Percentiles rank a stretch among this genome's conserved stretches.
Conservation (phyloP, 2,113 vertebrate genomes). For the Vidua macroura region DNA sequence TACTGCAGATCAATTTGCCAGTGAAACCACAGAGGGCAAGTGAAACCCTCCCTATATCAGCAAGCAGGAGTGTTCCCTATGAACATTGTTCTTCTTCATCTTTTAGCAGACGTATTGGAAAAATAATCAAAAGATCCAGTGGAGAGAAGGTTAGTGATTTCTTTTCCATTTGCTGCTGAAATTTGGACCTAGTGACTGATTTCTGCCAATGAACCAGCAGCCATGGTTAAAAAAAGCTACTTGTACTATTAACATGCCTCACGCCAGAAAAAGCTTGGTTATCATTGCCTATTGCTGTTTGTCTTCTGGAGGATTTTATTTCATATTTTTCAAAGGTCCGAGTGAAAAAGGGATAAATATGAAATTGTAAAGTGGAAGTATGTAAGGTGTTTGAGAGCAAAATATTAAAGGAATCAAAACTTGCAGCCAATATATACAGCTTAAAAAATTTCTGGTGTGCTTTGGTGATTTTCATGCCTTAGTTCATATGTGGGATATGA, state of each 20-base stretch:
- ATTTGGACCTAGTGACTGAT: background rate
- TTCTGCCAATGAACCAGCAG: background rate
- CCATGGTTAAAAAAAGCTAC: background rate
- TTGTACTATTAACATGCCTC: background rate
- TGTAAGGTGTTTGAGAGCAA: background rate
- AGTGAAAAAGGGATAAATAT: background rate
- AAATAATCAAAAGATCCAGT: background rate
- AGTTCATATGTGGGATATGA: background rate
- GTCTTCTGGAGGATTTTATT: background rate
- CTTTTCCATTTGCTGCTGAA: background rate
- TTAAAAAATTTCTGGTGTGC: background rate
- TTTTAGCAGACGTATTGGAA: background rate
- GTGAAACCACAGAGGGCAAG: background rate
- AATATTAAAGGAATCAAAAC: background rate
- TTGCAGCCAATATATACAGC: background rate
- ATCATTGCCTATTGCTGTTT: fast-evolving
- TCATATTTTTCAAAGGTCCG: background rate
- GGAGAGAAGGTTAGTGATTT: background rate
- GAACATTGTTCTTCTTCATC: background rate
- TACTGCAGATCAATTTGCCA: background rate
- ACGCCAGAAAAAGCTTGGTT: background rate
- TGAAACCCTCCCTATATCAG: background rate
- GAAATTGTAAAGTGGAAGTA: background rate
- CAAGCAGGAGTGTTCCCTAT: background rate
- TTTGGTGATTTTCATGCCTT: background rate